Evolutionary conservation across 1,140 invertebrate genomes (phyloP), one percentile per base, ranked within the genome.

Genomic region (Pectinophora gossypiella): DNA sequence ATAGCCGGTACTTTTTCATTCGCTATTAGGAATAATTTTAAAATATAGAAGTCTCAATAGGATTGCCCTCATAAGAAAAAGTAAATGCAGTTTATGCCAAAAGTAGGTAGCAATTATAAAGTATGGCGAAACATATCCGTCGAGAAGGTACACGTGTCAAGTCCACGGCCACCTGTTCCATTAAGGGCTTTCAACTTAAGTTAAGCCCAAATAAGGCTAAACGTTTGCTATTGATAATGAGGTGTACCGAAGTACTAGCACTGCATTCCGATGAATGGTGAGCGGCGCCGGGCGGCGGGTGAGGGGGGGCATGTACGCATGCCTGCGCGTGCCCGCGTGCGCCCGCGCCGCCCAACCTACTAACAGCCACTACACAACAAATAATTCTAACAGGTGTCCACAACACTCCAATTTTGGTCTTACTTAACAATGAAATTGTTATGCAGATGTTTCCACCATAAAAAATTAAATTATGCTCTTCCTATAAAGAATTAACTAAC

Each of bases 201-300:
- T 54, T 52, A n/a, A 54, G 49, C 9, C 40, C 46, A 56, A 57
- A 52, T 64, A 68, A 65, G 59, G 56, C 51, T 65, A 67, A 72
- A 65, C 61, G 60, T 59, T 59, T 50, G 62, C 52, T 65, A 67
- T 66, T 64, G 67, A 64, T 80, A 80, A 74, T 75, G 66, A 74
- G 61, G 61, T 67, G 67, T 71, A 68, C 61, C 54, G 52, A 70
- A 72, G 76, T 75, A 79, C 69, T 65, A 61, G 61, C 69, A 64
- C 70, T 64, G 66, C 74, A 82, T 78, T 79, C 72, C 74, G 56
- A 76, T 76, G 67, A 81, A 81, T 72, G 74, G 69, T 60, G 54
- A 49, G 55, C 42, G 59, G 54, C 44, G 46, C 27, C 43, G 43
- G 13, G 50, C 32, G 42, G 35, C 42, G 45, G 22, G 2, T 40